These are phyloP conservation scores for Callocephalon fimbriatum DNA, from an alignment of 2,113 vertebrate species.

Conservation along the genomic window DNA sequence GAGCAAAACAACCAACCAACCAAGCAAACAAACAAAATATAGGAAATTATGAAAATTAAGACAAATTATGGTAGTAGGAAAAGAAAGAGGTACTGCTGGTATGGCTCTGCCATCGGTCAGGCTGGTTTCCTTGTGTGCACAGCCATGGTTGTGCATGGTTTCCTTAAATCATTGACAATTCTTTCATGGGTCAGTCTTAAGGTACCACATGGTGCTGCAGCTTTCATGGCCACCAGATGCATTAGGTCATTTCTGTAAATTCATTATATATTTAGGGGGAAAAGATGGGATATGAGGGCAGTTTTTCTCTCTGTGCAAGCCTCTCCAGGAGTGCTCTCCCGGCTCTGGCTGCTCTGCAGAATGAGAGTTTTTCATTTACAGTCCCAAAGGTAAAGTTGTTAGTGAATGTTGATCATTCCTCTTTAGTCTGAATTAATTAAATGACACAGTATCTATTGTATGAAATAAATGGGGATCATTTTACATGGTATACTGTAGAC, in stretches of 20 bases:
- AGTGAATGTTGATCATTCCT: slow-evolving; percentile 59
- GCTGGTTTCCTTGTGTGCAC: accelerated
- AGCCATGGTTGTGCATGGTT: too few relatives aligned
- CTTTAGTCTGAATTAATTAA: slow-evolving; percentile 78
- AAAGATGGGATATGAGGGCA: accelerated
- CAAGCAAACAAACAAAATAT: background rate
- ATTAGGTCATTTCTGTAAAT: background rate
- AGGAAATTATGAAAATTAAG: background rate
- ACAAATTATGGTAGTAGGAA: background rate
- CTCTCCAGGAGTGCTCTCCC: slow-evolving; percentile 30
- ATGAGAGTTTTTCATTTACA: slow-evolving; percentile 43
- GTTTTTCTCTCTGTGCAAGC: background rate
- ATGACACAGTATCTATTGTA: slow-evolving; percentile 56
- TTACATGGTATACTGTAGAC: slow-evolving; percentile 5
- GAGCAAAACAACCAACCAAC: background rate
- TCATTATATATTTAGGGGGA: background rate
- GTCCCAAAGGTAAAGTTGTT: slow-evolving; percentile 66
- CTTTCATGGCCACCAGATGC: background rate
- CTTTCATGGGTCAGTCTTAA: background rate
- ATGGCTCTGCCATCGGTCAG: accelerated
- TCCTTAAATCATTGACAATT: background rate
- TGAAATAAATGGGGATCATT: slow-evolving; percentile 63
- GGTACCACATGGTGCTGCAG: accelerated
- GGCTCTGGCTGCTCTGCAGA: slow-evolving; percentile 21
- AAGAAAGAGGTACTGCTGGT: background rate